A percentile compares a stretch with the other conserved stretches of the same genome.
Evolutionary conservation across 2,888 invertebrate species (phyloP).

Genomic region (Ethmia dodecea): DNA sequence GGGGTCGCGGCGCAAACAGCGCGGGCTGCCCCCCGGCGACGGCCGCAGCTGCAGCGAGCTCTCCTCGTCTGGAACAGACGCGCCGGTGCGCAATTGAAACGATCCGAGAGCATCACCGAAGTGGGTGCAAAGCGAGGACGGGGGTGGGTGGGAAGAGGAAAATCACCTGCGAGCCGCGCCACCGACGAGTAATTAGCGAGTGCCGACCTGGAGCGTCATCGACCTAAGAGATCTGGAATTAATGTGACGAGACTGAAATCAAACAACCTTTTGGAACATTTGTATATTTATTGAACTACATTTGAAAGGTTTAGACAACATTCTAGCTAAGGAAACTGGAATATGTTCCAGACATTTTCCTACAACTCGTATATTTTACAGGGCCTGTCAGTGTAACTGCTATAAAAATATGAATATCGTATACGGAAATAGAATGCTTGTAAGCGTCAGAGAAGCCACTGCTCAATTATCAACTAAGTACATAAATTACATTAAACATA

Average conservation of each 20-base stretch:
- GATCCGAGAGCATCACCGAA: not conserved
- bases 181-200: conserved; percentile 1
- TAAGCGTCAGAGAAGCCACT: too few species aligned
- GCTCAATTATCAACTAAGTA: too few species aligned
- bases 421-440: too few species aligned
- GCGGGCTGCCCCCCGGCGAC: conserved; percentile 39
- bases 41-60: conserved; percentile 41
- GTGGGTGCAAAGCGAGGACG: conserved; percentile 7
- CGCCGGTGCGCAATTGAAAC: conserved; percentile 12
- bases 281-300: conserved; percentile 46
- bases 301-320: too few species aligned
- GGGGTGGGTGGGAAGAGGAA: conserved; percentile 17
- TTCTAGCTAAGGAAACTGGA: too few species aligned
- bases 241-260: conserved; percentile 30
- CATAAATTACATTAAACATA: too few species aligned
- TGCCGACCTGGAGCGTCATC: conserved; percentile 9
- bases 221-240: conserved; percentile 13
- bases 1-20: conserved; percentile 43
- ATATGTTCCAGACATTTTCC: too few species aligned
- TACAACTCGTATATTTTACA: too few species aligned
- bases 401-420: too few species aligned
- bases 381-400: too few species aligned
- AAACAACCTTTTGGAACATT: conserved; percentile 42
- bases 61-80: conserved; percentile 60
- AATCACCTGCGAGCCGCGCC: conserved; percentile 17